Conservation (phyloP, 2,888 invertebrate genomes). For the Eugnorisma glareosa region DNA sequence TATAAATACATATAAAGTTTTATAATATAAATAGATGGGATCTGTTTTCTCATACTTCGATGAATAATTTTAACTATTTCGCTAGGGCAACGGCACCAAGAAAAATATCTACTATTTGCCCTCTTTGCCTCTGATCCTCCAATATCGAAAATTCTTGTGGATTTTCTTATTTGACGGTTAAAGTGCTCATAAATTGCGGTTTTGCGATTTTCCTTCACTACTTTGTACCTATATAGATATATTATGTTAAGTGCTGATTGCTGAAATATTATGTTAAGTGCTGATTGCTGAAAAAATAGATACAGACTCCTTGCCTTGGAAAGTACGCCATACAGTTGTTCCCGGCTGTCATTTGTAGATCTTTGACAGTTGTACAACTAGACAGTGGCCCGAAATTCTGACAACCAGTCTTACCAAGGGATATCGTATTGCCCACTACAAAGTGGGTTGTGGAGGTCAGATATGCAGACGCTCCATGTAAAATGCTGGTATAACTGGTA, state of each 20-base stretch:
- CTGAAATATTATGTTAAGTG: background rate
- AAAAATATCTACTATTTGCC: conserved; percentile 60
- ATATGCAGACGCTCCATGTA: too few species aligned
- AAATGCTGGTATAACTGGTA: too few species aligned
- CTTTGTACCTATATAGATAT: conserved; percentile 36
- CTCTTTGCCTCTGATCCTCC: conserved; percentile 48
- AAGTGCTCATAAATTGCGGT: conserved; percentile 62
- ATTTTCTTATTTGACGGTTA: conserved; percentile 62
- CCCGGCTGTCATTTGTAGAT: too few species aligned
- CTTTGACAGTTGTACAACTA: too few species aligned
- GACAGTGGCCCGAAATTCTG: too few species aligned
- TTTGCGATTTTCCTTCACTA: conserved; percentile 46
- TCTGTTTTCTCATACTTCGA: conserved; percentile 42
- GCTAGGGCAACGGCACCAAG: conserved; percentile 17
- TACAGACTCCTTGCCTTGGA: too few species aligned
- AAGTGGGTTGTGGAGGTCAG: too few species aligned
- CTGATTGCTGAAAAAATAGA: too few species aligned
- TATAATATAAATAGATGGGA: conserved; percentile 17
- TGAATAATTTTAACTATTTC: conserved; percentile 59
- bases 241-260: conserved; percentile 17
- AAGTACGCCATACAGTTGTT: too few species aligned
- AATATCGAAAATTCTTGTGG: conserved; percentile 63
- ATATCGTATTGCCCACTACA: too few species aligned
- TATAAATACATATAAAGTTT: too few species aligned
- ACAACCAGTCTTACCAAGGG: too few species aligned